Base-by-base conservation (phyloP, 2,888 invertebrate genomes). In the Strigamia maritima region DNA sequence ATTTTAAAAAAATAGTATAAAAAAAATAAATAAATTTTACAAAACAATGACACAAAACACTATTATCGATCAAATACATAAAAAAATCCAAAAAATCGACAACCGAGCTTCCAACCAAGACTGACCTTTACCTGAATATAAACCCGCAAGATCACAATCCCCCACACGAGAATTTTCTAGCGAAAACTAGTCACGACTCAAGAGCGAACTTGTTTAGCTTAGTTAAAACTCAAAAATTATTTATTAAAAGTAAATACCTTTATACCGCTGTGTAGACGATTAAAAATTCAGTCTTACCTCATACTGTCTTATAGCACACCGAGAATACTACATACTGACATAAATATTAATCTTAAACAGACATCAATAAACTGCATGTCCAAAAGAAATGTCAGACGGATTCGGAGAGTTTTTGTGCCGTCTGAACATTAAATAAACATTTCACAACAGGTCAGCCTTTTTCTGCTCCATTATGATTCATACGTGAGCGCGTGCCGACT, bases 401-500 rank as follows among this genome's bases (percentile, higher is more conserved):
- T 19, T 19, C 4, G 44, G 44, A 14, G 14, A n/a, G 16, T 44
- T 54, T 54, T 54, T 54, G 8, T 54, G 22, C 54, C 8, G 54
- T 22, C 54, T 54, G 19, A 26, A 70, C 70, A 70, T 70, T 70
- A 70, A 70, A 70, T 70, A 70, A 70, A 70, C 70, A 70, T 70
- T 70, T 70, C 70, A 70, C 70, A 70, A 70, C 70, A 70, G 70
- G 70, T 70, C 70, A 70, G 70, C 70, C 70, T 70, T 70, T 70
- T 70, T 70, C 24, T 70, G 70, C 70, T 70, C 24, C 70, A 70
- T 70, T 70, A 70, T 54, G 54, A 54, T 70, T 70, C 70, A 70
- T 70, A 70, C 70, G 26, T 70, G 70, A 70, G 70, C 28, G 70
- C 70, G 70, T 70, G 70, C 70, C 70, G 70, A 28, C 70, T 70